These are phyloP conservation scores for Sakesphorus luctuosus DNA, from an alignment of 2,113 vertebrate genomes.

Conservation along the genomic window DNA sequence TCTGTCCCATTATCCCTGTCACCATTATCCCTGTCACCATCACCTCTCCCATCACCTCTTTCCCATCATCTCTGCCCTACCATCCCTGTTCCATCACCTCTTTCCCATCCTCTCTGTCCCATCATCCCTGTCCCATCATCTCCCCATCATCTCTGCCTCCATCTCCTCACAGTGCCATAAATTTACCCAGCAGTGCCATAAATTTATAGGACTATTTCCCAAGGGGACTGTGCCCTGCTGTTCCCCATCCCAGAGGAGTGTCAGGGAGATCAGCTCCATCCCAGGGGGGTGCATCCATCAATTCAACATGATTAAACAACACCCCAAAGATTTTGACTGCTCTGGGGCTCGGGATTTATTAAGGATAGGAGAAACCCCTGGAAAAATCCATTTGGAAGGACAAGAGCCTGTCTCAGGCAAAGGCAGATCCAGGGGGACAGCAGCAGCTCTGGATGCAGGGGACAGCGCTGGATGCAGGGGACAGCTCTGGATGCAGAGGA, in stretches of 20 bases:
- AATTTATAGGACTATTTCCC: background rate
- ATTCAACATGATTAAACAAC: background rate
- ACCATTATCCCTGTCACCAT: no score
- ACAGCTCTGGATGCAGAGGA: background rate
- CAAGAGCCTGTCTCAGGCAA: background rate
- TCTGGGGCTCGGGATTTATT: rapidly evolving
- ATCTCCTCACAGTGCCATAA: background rate
- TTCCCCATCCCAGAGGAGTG: background rate
- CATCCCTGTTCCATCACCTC: background rate
- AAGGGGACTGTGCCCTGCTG: background rate
- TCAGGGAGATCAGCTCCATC: background rate
- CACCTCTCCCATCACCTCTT: no score
- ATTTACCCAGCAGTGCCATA: background rate
- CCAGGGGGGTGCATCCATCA: background rate
- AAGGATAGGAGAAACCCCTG: background rate
- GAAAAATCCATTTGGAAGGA: background rate
- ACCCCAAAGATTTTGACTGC: background rate
- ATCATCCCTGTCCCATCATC: background rate
- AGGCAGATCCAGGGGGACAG: background rate
- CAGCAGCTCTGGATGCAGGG: background rate
- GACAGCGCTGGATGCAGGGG: no score
- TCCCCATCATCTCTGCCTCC: background rate
- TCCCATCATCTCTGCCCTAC: no score
- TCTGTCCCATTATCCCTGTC: no score
- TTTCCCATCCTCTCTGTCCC: no score